Evolutionary conservation across 2,797 vertebrate species (phyloP).

Genomic region (Galaxias olidus): DNA sequence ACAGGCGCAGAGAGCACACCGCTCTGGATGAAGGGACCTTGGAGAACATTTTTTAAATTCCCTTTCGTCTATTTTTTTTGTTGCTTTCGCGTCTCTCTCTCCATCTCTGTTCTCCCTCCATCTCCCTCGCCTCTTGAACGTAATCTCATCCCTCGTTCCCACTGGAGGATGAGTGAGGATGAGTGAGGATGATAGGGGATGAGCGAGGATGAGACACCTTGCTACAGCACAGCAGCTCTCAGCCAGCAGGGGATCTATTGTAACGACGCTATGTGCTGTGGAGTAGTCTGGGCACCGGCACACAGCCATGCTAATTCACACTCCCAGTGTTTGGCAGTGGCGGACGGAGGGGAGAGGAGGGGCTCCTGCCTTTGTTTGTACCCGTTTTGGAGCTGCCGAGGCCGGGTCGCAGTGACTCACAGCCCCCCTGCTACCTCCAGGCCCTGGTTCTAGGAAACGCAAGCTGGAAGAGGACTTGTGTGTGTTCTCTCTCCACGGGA

Average conservation of each 20-base stretch:
- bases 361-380: slow-evolving; percentile 11
- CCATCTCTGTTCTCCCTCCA: neutral
- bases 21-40: too few species aligned
- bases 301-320: slow-evolving; percentile 3
- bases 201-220: too few species aligned
- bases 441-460: slow-evolving; percentile 26
- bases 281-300: slow-evolving; percentile 11
- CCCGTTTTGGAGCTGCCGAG: slow-evolving; percentile 13
- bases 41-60: too few species aligned
- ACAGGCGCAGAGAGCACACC: too few species aligned
- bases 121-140: neutral
- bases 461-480: slow-evolving; percentile 6
- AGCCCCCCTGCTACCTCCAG: slow-evolving; percentile 9
- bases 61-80: too few species aligned
- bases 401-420: slow-evolving; percentile 47
- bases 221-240: too few species aligned
- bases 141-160: neutral
- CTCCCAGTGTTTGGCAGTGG: slow-evolving; percentile 5
- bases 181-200: neutral
- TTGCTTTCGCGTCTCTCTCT: neutral
- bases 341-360: slow-evolving; percentile 26
- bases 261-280: slow-evolving; percentile 2
- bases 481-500: slow-evolving; percentile 38
- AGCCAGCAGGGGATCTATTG: neutral
- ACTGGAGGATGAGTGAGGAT: neutral